Evolutionary conservation across 2,113 vertebrate species (phyloP).

Genomic region (Siphamia tubifer): DNA sequence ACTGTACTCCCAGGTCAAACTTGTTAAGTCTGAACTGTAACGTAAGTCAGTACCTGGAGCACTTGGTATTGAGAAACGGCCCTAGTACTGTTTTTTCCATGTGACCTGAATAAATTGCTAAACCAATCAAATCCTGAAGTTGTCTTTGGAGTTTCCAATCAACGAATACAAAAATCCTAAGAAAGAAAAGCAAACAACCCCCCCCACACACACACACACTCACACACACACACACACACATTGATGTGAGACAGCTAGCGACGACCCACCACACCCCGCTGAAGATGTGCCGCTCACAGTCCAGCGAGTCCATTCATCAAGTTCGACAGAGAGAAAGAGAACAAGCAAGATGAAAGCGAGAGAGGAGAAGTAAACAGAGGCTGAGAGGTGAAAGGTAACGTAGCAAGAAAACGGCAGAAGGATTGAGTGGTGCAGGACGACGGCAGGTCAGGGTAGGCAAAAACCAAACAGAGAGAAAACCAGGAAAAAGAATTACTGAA

Average conservation of each 20-base stretch:
- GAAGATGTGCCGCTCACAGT: slow-evolving; percentile 68
- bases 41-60: too few relatives aligned
- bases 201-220: too few relatives aligned
- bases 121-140: too few relatives aligned
- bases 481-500: too few relatives aligned
- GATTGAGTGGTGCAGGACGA: slow-evolving; percentile 17
- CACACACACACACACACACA: too few relatives aligned
- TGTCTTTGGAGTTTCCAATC: too few relatives aligned
- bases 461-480: slow-evolving; percentile 25
- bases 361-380: slow-evolving; percentile 60
- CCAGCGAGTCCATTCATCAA: slow-evolving; percentile 78
- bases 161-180: too few relatives aligned
- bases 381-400: slow-evolving; percentile 60
- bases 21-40: too few relatives aligned
- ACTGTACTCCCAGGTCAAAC: too few relatives aligned
- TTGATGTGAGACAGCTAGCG: slow-evolving; percentile 43
- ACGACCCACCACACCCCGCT: slow-evolving; percentile 56
- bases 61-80: too few relatives aligned
- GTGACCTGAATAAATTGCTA: too few relatives aligned
- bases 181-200: slow-evolving; percentile 10
- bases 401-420: slow-evolving; percentile 34
- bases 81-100: too few relatives aligned
- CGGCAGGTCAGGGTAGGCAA: slow-evolving; percentile 33
- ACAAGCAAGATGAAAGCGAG: slow-evolving; percentile 6
- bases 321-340: slow-evolving; percentile 48